Percentiles rank a stretch among this genome's conserved stretches.
phyloP scores from a whole-genome alignment of 2,888 invertebrate genomes.

The Phortica okadai region DNA sequence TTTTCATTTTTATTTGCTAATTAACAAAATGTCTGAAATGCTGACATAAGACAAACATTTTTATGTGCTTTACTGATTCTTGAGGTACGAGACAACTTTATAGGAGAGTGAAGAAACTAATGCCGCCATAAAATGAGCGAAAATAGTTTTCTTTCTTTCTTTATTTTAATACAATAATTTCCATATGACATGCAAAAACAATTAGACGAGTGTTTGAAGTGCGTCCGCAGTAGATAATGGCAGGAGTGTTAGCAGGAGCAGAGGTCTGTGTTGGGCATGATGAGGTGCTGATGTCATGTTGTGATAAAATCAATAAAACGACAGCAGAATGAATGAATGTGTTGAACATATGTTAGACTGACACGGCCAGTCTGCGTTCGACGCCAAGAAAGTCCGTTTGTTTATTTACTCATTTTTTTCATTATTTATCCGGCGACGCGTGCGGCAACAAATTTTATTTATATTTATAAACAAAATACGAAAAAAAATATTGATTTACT shows the following conservation, averaged over 20 bases:
- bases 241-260: too few relatives aligned
- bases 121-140: not conserved
- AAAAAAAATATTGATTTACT: conserved; percentile 22
- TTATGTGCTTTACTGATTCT: not conserved
- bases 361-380: not conserved
- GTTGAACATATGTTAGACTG: not conserved
- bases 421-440: not conserved
- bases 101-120: not conserved
- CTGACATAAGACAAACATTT: not conserved
- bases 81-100: not conserved
- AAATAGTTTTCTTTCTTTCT: not conserved
- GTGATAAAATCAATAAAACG: conserved; percentile 17
- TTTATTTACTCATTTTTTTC: not conserved
- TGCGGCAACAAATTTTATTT: not conserved
- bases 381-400: not conserved
- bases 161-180: too few relatives aligned
- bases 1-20: not conserved
- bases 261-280: too few relatives aligned
- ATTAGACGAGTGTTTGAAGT: too few relatives aligned
- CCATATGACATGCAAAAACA: too few relatives aligned
- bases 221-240: too few relatives aligned
- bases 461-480: not conserved
- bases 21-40: not conserved
- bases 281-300: not conserved
- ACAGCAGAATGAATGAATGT: not conserved